A percentile compares a stretch with the other conserved stretches of the same genome.
Conservation (phyloP, 2,113 vertebrate genomes). For the Platycercus adscitus region DNA sequence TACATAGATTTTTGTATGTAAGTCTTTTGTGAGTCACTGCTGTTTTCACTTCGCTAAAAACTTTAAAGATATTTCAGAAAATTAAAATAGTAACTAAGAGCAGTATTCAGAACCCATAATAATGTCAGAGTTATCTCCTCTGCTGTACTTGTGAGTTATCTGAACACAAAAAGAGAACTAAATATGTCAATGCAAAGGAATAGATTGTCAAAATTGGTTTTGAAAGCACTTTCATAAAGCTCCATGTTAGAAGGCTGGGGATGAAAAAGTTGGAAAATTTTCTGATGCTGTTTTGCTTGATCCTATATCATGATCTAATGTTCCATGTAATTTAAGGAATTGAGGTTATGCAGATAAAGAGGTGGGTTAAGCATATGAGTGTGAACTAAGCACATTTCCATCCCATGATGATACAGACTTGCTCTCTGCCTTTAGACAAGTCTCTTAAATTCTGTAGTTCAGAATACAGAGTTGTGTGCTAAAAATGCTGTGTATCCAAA, state of each 20-base stretch:
- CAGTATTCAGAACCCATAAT: neutral
- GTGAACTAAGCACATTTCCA: neutral
- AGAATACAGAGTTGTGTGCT: neutral
- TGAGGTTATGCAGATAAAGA: neutral
- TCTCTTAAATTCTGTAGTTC: neutral
- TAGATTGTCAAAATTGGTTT: neutral
- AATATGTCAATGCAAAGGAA: neutral
- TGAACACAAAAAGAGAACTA: neutral
- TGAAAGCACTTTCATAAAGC: neutral
- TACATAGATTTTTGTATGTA: neutral
- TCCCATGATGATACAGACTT: neutral
- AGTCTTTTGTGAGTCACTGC: neutral
- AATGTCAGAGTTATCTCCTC: neutral
- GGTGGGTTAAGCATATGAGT: neutral
- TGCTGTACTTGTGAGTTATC: neutral
- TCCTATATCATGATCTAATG: neutral
- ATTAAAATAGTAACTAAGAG: neutral
- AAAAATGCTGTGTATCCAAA: neutral
- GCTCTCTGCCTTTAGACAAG: neutral
- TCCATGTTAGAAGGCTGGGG: neutral
- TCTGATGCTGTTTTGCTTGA: neutral
- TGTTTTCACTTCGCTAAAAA: neutral
- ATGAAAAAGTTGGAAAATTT: neutral
- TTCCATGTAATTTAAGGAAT: neutral
- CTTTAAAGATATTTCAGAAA: neutral